Base-by-base conservation (phyloP, 2,888 invertebrate genomes). In the Dicroscelio sp. region DNA sequence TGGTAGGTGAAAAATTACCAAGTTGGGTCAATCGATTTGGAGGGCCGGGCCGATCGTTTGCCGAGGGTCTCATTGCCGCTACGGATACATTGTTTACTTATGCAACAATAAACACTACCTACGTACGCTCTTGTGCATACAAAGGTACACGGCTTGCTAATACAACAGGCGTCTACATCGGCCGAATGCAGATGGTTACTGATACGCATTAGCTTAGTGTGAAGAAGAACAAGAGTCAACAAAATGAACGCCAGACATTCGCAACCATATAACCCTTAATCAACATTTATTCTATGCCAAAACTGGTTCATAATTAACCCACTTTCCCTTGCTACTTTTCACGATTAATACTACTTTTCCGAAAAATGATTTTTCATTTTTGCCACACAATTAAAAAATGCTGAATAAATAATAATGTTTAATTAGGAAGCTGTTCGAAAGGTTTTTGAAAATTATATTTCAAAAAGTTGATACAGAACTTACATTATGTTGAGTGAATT, bases 41-140 rank as follows among this genome's bases (percentile, higher is more conserved):
- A 87, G 65, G 38, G 43, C 48, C 25, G 65, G 38, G 43, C 48
- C 25, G 86, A 87, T 87, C 88, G 91, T 89, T 88, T 80, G 76
- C 76, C 80, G 69, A 55, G 43, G 73, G 38, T 86, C 90, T 78
- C 88, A 91, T 93, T 92, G 93, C 93, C 91, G 92, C 91, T 92
- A 89, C 80, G 86, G 83, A 91, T 90, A 93, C 95, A 95, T 94
- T 94, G 95, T 95, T 93, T 94, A 93, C 94, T 94, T 92, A 91
- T 93, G 92, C 94, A 94, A 95, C 95, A 95, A 94, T 95, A 94
- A 95, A 95, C 95, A 95, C 92, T 90, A 93, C 83, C 92, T 87
- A 87, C 92, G 94, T 93, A 92, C 92, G 91, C 92, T 86, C 88
- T 90, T 93, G 92, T 92, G 93, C 92, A 93, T 92, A 93, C 95